Evolutionary conservation across 1,140 invertebrate genomes (phyloP).

Genomic region (Lasioglossum baleicum): DNA sequence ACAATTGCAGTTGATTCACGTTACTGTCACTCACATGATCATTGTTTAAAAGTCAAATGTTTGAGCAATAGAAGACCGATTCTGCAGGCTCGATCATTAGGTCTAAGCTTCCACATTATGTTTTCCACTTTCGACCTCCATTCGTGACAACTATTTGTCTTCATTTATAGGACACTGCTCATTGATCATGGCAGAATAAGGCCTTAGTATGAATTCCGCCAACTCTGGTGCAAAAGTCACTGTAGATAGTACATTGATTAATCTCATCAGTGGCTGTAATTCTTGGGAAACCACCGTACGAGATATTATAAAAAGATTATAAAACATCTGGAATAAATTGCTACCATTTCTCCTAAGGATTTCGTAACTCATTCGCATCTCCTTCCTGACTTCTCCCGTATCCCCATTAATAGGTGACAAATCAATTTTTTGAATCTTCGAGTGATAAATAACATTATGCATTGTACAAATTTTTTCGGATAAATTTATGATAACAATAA

Average conservation of each 20-base stretch:
- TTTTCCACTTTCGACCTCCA: conserved; percentile 16
- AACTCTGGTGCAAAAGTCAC: conserved; percentile 12
- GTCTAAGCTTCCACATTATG: background rate
- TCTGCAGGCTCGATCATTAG: conserved; percentile 17
- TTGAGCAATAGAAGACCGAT: conserved; percentile 18
- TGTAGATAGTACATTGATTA: conserved; percentile 39
- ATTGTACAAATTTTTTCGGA: too few relatives aligned
- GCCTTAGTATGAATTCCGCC: conserved; percentile 39
- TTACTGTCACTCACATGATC: background rate
- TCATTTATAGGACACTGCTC: conserved; percentile 39
- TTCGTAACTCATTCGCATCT: too few relatives aligned
- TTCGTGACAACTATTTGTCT: conserved; percentile 48
- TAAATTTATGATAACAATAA: too few relatives aligned
- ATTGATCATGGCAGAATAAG: conserved; percentile 62
- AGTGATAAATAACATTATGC: too few relatives aligned
- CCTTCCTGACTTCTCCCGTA: too few relatives aligned
- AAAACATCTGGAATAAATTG: background rate
- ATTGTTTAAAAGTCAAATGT: conserved; percentile 25
- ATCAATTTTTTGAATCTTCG: too few relatives aligned
- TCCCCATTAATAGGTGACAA: too few relatives aligned
- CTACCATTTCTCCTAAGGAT: background rate
- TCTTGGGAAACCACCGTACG: background rate
- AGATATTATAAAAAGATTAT: background rate
- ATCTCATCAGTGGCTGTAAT: conserved; percentile 19
- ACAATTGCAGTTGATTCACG: background rate